Evolutionary conservation across 2,113 vertebrate species (phyloP).

Genomic region (Caretta caretta): DNA sequence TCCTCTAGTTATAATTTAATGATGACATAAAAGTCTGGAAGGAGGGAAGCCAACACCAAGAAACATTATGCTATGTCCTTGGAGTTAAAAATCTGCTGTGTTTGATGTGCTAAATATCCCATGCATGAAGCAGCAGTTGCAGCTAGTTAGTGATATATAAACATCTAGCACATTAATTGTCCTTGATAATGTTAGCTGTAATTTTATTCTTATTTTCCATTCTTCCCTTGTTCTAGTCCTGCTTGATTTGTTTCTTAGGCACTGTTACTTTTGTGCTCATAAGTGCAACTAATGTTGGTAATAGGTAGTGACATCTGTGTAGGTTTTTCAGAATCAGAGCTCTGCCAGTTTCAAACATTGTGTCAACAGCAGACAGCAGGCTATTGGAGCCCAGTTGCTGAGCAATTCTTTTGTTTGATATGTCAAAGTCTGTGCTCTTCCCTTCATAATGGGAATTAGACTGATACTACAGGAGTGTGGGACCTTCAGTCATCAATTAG

Average conservation of each 20-base stretch:
- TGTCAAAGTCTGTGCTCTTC: neutral
- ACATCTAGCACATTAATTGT: neutral
- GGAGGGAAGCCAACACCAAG: neutral
- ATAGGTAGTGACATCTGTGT: neutral
- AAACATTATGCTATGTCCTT: neutral
- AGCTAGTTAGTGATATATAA: neutral
- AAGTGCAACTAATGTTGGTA: neutral
- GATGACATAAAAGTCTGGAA: neutral
- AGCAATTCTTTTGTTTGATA: neutral
- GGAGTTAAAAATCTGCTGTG: neutral
- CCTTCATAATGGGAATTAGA: neutral
- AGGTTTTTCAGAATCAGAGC: neutral
- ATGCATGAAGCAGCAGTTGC: rapidly evolving
- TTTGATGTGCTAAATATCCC: no score
- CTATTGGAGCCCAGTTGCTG: neutral
- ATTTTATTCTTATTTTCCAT: rapidly evolving
- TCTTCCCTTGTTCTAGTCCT: neutral
- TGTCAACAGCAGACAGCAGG: neutral
- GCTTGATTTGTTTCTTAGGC: neutral
- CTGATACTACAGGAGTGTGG: neutral
- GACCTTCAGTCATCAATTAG: neutral
- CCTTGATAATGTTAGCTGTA: neutral
- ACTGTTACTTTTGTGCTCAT: neutral
- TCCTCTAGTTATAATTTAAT: neutral
- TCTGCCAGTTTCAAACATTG: neutral